Percentiles rank a stretch among this genome's conserved stretches.
phyloP scores from a whole-genome alignment of 64 coral and sea anemone genomes.

The Actinia tenebrosa region DNA sequence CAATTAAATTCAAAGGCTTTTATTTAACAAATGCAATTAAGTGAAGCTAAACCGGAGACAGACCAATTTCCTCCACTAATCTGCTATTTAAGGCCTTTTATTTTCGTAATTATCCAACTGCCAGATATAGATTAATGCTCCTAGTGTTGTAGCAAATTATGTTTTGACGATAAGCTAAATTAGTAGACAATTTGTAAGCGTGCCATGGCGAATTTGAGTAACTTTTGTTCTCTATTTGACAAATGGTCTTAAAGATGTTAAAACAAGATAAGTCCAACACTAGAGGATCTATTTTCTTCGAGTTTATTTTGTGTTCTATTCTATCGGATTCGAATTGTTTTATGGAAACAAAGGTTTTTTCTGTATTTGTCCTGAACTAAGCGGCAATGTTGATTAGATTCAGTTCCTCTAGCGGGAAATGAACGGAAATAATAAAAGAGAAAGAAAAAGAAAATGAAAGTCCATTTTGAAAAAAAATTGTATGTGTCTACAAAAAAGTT shows the following conservation, averaged over 20 bases:
- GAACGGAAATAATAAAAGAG: too few species aligned
- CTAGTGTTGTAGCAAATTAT: not conserved
- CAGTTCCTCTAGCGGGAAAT: too few species aligned
- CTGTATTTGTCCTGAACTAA: not conserved
- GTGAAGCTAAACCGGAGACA: slow-evolving; percentile 5
- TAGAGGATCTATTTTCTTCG: not conserved
- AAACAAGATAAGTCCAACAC: not conserved
- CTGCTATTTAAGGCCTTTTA: not conserved
- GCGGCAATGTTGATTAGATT: too few species aligned
- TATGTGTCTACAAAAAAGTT: too few species aligned
- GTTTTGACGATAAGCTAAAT: not conserved
- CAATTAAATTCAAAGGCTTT: slow-evolving; percentile 14
- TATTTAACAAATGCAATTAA: slow-evolving; percentile 10
- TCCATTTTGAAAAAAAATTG: too few species aligned
- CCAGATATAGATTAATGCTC: not conserved
- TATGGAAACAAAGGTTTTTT: not conserved
- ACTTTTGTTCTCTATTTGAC: not conserved
- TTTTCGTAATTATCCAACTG: slow-evolving; percentile 3
- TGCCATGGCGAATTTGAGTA: not conserved
- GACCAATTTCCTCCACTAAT: slow-evolving; percentile 20
- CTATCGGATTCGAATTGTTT: not conserved
- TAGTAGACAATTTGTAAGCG: slow-evolving; percentile 11
- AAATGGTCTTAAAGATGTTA: not conserved
- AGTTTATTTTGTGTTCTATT: not conserved
- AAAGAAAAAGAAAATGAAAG: too few species aligned